Base-by-base conservation (phyloP, 2,113 vertebrate species). In the Heteronetta atricapilla region DNA sequence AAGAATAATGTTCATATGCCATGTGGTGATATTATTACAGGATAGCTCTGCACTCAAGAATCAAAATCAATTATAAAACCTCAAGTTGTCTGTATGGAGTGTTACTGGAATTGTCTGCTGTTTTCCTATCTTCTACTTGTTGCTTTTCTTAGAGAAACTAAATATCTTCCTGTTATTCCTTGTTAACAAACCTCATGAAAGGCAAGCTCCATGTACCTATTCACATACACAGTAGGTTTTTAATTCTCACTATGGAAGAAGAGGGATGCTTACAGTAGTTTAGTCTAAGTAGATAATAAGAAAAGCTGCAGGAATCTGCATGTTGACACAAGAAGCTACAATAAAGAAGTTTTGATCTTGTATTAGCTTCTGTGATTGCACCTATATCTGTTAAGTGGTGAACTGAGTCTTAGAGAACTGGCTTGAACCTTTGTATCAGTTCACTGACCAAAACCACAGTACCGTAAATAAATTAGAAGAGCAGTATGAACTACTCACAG, bases 161-260 rank as follows among this genome's bases (percentile, higher is more conserved):
- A 86, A 70, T 67, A 12, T 28, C 40, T 92, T 87, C 68, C 69
- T 40, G 11, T 53, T 40, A 69, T 21, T 86, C 14, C 40, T 72
- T 93, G 38, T 17, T 90, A 87, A 82, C 42, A 87, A 89, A 70
- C 28, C 44, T 77, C n/a, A 68, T 55, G 60, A 75, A 95, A 93
- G 84, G 8, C 22, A 81, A 80, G 16, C 34, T 77, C 50, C 53
- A 26, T 70, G 46, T 42, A 88, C n/a, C 42, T 74, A 44, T 85
- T 91, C 82, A 82, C 33, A 68, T 13, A 67, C 42, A 25, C 55
- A 88, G 73, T 58, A 79, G 58, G 62, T 82, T 96, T 86, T 83
- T 93, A 90, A 56, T 10, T 70, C 34, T 86, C 44, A 73, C 31
- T 59, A 63, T 76, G 63, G 46, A 28, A 82, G 74, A 93, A 92